Conservation (phyloP, 2,113 vertebrate genomes). For the Ictidomys tridecemlineatus region DNA sequence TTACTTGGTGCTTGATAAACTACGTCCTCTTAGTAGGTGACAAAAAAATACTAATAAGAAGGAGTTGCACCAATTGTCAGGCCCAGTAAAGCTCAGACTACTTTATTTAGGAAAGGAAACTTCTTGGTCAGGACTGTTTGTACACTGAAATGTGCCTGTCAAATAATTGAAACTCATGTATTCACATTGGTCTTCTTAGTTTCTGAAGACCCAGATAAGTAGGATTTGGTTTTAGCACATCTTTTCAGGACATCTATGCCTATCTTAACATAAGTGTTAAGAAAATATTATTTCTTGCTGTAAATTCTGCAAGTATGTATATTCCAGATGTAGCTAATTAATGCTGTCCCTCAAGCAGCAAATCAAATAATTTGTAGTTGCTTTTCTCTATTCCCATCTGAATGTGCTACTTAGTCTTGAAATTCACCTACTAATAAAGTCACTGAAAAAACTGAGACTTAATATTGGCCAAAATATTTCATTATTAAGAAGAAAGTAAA, state of each 20-base stretch:
- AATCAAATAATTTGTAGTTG: not conserved
- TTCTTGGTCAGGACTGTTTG: not conserved
- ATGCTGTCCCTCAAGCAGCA: not conserved
- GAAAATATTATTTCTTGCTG: not conserved
- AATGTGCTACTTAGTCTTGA: not conserved
- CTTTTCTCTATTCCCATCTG: not conserved
- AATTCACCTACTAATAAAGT: not conserved
- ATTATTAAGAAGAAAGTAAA: not conserved
- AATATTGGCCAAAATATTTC: not conserved
- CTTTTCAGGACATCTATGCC: not conserved
- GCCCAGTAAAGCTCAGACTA: not conserved
- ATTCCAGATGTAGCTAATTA: not conserved
- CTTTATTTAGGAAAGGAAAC: not conserved
- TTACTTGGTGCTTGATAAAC: constrained; percentile 4
- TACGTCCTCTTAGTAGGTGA: not conserved
- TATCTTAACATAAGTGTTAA: not conserved
- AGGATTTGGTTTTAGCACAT: not conserved
- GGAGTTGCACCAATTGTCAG: not conserved
- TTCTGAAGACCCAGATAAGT: not conserved
- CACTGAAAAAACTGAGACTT: not conserved
- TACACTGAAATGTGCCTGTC: not conserved
- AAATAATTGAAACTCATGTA: not conserved
- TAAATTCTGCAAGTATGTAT: not conserved
- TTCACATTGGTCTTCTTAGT: not conserved
- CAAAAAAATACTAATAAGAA: not conserved